phyloP scores from a whole-genome alignment of 2,888 invertebrate genomes.

The Strigamia transsilvanica region DNA sequence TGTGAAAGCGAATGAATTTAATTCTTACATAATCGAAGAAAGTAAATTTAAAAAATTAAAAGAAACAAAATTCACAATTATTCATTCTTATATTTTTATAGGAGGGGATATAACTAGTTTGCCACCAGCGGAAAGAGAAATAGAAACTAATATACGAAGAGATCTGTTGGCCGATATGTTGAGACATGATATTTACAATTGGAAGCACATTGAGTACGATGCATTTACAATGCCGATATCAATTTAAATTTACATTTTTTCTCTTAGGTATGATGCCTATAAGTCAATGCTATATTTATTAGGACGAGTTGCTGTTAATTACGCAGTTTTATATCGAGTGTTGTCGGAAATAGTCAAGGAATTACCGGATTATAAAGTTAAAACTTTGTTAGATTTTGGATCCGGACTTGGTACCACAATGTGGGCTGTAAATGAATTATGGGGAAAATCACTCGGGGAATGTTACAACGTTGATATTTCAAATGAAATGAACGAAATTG shows the following conservation, averaged over 20 bases:
- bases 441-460: conserved; percentile 78
- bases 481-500: conserved; percentile 80
- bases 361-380: conserved; percentile 73
- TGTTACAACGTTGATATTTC: conserved; percentile 87
- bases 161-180: conserved; percentile 59
- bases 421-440: conserved; percentile 81
- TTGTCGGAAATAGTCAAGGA: conserved; percentile 71
- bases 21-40: conserved; percentile 63
- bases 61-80: neutral
- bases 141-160: neutral
- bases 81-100: neutral
- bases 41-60: conserved; percentile 57
- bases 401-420: conserved; percentile 87
- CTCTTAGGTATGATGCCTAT: conserved; percentile 69
- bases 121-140: neutral
- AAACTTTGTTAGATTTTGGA: conserved; percentile 87
- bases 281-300: conserved; percentile 77
- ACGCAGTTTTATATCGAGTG: conserved; percentile 75
- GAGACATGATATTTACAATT: conserved; percentile 71
- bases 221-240: conserved; percentile 36
- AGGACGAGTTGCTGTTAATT: conserved; percentile 77
- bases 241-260: conserved; percentile 57
- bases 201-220: conserved; percentile 72
- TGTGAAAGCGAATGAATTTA: conserved; percentile 63
- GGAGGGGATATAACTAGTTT: conserved; percentile 23